A percentile compares a stretch with the other conserved stretches of the same genome.
phyloP scores from a whole-genome alignment of 2,113 vertebrate genomes.

The Hippocampus comes region DNA sequence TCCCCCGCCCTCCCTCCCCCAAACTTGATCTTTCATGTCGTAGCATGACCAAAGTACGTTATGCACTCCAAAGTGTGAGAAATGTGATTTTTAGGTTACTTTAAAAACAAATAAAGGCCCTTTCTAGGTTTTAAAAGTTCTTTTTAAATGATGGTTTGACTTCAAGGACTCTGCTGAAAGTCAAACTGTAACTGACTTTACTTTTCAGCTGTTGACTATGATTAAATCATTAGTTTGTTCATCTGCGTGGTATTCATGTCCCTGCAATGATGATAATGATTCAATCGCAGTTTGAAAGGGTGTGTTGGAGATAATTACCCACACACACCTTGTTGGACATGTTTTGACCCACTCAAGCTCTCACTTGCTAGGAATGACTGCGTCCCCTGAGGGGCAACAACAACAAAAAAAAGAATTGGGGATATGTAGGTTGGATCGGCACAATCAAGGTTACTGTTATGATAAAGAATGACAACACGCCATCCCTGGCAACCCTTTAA shows the following conservation, averaged over 20 bases:
- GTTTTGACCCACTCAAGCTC: constrained; percentile 13
- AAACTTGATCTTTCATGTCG: background rate
- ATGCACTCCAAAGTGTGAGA: background rate
- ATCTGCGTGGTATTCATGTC: constrained; percentile 26
- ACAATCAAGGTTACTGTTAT: background rate
- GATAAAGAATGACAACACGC: too few species aligned
- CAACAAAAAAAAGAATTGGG: background rate
- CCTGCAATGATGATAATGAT: constrained; percentile 5
- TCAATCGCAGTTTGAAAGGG: constrained; percentile 5
- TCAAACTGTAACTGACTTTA: too few species aligned
- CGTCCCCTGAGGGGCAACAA: constrained; percentile 28
- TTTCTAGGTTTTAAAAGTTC: background rate
- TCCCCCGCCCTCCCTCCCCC: background rate
- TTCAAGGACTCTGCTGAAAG: background rate
- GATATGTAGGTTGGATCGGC: constrained; percentile 13
- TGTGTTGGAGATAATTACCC: constrained; percentile 29
- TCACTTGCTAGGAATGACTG: constrained; percentile 10
- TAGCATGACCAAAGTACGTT: background rate
- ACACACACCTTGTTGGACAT: constrained; percentile 8
- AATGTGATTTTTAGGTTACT: background rate
- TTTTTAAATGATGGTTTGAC: background rate
- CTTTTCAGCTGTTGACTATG: background rate
- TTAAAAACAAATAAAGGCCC: background rate
- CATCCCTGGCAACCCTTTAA: too few species aligned
- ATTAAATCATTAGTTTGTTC: constrained; percentile 22